phyloP scores from a whole-genome alignment of 2,888 invertebrate species.

The Pristionchus mayeri region DNA sequence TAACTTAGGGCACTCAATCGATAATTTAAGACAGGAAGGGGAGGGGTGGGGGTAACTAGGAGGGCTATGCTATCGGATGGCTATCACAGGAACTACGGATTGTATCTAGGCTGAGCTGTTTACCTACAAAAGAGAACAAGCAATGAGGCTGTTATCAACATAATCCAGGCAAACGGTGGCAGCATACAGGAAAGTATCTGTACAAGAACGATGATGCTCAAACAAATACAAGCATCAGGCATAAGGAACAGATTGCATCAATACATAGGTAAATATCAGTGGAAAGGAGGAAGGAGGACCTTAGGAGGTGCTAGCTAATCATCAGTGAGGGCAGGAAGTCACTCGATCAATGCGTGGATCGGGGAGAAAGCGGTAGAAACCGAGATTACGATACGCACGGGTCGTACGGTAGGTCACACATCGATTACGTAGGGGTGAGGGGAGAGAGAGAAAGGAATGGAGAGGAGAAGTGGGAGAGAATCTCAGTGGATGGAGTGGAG shows the following conservation, averaged over 20 bases:
- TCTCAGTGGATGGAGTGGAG: too few species aligned
- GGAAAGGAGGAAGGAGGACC: too few species aligned
- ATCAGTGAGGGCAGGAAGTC: background rate
- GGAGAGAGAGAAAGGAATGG: too few species aligned
- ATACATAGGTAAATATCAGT: background rate
- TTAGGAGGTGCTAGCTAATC: too few species aligned
- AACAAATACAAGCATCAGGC: background rate
- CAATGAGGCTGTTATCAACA: background rate
- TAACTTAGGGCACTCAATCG: too few species aligned
- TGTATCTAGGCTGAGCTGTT: background rate
- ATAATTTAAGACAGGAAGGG: too few species aligned
- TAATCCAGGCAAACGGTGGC: background rate
- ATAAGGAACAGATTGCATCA: background rate
- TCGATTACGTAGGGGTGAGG: too few species aligned
- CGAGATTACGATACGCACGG: too few species aligned
- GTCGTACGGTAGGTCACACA: too few species aligned
- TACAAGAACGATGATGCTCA: constrained; percentile 17
- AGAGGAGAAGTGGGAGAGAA: too few species aligned
- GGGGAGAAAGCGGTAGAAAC: background rate
- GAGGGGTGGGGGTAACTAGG: background rate
- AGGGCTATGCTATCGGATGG: constrained; percentile 16
- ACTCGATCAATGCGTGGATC: background rate
- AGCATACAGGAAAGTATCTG: background rate
- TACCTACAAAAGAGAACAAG: constrained; percentile 2
- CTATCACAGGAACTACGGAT: constrained; percentile 2